phyloP scores from a whole-genome alignment of 2,113 vertebrate genomes.

The Microcebus jonahi region DNA sequence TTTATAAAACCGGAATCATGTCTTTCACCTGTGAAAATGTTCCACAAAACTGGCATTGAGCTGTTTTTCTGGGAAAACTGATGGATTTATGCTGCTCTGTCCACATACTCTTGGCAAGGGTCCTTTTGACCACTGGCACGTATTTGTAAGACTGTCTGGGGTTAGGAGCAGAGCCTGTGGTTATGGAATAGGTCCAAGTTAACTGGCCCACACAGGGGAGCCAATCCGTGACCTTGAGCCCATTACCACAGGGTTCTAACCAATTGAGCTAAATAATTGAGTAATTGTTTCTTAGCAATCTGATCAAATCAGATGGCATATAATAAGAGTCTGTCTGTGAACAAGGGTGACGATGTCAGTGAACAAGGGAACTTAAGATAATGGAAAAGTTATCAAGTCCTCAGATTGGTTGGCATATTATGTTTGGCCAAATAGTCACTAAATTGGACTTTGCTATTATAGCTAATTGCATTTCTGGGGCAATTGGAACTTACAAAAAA shows the following conservation, averaged over 20 bases:
- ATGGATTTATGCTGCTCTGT: slow-evolving; percentile 55
- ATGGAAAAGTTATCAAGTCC: slow-evolving; percentile 58
- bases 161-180: slow-evolving; percentile 44
- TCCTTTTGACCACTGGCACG: slow-evolving; percentile 73
- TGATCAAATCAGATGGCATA: slow-evolving; percentile 67
- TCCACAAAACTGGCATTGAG: slow-evolving; percentile 59
- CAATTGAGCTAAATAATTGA: slow-evolving; percentile 72
- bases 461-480: slow-evolving; percentile 59
- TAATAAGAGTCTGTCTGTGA: slow-evolving; percentile 55
- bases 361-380: slow-evolving; percentile 67
- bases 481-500: background rate
- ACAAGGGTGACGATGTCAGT: slow-evolving; percentile 63
- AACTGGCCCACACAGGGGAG: slow-evolving; percentile 69
- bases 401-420: slow-evolving; percentile 25
- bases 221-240: slow-evolving; percentile 75
- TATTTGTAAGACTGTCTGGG: slow-evolving; percentile 55
- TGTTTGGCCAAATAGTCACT: slow-evolving; percentile 60
- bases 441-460: slow-evolving; percentile 66
- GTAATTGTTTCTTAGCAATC: slow-evolving; percentile 75
- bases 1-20: background rate
- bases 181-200: slow-evolving; percentile 70
- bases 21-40: slow-evolving; percentile 63
- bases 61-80: slow-evolving; percentile 57
- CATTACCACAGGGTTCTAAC: slow-evolving; percentile 70
- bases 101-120: slow-evolving; percentile 55